phyloP scores from a whole-genome alignment of 2,797 vertebrate genomes.

The Alauda arvensis region DNA sequence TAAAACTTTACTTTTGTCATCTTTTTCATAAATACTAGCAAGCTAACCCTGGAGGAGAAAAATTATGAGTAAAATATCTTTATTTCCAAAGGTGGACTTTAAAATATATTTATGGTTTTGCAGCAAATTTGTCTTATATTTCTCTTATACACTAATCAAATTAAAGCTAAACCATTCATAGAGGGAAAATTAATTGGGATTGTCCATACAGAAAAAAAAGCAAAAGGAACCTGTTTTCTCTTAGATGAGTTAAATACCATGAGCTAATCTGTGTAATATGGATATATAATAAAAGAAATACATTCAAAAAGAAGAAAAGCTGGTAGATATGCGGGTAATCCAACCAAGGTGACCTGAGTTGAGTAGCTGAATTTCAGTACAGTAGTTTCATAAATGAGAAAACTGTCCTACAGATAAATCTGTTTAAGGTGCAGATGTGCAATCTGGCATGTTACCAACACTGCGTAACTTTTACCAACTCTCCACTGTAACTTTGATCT shows the following conservation, averaged over 20 bases:
- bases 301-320: neutral
- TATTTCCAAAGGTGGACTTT: neutral
- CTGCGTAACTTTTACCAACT: neutral
- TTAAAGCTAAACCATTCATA: neutral
- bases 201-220: neutral
- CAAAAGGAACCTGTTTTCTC: neutral
- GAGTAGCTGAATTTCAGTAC: neutral
- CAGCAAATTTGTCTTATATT: neutral
- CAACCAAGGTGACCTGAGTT: neutral
- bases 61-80: neutral
- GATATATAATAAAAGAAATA: neutral
- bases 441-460: neutral
- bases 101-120: neutral
- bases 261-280: neutral
- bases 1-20: neutral
- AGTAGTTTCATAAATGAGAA: neutral
- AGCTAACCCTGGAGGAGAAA: neutral
- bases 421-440: neutral
- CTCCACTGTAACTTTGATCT: slow-evolving; percentile 12
- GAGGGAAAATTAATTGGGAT: neutral
- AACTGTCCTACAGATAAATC: neutral
- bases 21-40: neutral
- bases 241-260: neutral
- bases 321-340: neutral
- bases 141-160: neutral